These are phyloP conservation scores for Clinocottus analis DNA, from an alignment of 2,113 vertebrate genomes.

Conservation along the genomic window DNA sequence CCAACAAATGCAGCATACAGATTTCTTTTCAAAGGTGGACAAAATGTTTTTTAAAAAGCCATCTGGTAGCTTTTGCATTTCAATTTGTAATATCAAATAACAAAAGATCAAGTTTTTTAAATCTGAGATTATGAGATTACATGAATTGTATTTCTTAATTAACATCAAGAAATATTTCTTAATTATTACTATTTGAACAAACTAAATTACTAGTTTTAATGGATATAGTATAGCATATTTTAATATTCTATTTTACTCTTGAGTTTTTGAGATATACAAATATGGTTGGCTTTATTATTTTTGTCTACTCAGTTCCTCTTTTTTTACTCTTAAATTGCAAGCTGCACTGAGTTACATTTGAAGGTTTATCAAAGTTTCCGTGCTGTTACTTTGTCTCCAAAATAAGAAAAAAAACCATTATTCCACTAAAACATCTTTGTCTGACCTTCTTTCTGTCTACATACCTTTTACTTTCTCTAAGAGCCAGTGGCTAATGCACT, in stretches of 20 bases:
- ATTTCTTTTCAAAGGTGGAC: background rate
- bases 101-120: background rate
- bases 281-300: no score
- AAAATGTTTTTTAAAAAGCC: no score
- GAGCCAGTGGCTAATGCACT: background rate
- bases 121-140: background rate
- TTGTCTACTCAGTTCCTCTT: background rate
- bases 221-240: no score
- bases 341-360: background rate
- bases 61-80: background rate
- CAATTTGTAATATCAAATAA: background rate
- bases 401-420: background rate
- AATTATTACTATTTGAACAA: background rate
- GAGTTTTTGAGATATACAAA: background rate
- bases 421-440: background rate
- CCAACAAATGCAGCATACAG: background rate
- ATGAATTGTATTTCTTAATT: background rate
- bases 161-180: background rate
- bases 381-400: background rate
- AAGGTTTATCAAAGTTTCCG: background rate
- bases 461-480: background rate
- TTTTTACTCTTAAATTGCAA: background rate
- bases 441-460: background rate
- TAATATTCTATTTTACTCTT: background rate
- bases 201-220: no score